Evolutionary conservation across 1,140 invertebrate species (phyloP), one percentile per base, ranked within the genome.

Genomic region (Nephila pilipes): DNA sequence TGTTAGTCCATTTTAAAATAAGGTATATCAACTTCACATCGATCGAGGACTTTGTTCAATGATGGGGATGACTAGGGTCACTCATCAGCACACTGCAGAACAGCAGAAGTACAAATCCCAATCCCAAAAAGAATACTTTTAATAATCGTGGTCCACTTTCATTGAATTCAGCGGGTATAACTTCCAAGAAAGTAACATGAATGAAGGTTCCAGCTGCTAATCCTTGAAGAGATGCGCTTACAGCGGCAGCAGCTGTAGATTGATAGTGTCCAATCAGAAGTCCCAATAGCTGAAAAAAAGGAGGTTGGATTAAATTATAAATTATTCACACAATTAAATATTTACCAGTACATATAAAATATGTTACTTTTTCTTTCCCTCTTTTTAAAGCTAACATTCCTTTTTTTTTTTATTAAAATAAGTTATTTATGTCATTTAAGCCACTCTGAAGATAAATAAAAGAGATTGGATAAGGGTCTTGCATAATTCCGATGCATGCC

Each of bases 141-240:
- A 94, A 57, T n/a, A 95, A 55, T 38, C 94, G 87, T 58, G 94
- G 81, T 32, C 92, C 89, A n/a, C 80, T 55, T 38, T 94, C 85
- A 12, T 92, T 90, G 80, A 95, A 94, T 94, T 96, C 95, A 38
- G 93, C 94, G 6, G 95, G 94, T 16, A 95, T 94, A 38, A 95
- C 94, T 85, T 96, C 95, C 29, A 95, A 91, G 85, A 95, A 95
- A 12, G 95, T 95, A 10, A 95, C 95, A 92, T 95, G 95, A 10
- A 95, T 93, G 87, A 95, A 95, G 1, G 95, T 96, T 22, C 95
- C 95, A n/a, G 95, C 95, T 5, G 96, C 95, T 16, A 96, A 46
- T 16, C 94, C 95, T 94, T 96, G 95, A 0, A 96, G 94, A 57
- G 95, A 91, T n/a, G 94, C 95, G 6, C 95, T 95, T 10, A 94